Evolutionary conservation across 2,888 invertebrate genomes (phyloP), one percentile per base, ranked within the genome.

Genomic region (Trichopoda pennipes): DNA sequence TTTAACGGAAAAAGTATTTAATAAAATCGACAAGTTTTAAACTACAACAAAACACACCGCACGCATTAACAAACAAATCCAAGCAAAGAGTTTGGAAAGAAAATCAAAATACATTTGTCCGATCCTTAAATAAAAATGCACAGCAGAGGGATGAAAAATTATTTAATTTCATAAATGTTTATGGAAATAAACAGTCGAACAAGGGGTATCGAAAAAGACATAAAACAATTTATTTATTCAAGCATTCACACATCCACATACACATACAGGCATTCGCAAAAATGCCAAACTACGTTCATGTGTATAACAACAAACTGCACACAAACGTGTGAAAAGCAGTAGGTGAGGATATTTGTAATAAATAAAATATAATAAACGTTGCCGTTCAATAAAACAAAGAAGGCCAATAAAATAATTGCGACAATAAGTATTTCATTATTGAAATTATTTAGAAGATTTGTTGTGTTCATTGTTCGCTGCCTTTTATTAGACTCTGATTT

Each of bases 371-470:
- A 79, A 47, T 68, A 85, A 84, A 84, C 69, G 84, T 85, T 83
- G 86, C 85, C 86, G 86, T 85, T 75, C 66, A 66, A 68, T 73
- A 44, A 32, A 28, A 75, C 61, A 79, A 56, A 81, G 82, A 79
- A 89, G 88, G 89, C 89, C 88, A 89, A 90, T 90, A 85, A 91
- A 91, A 91, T 91, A 91, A 91, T 91, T 91, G 91, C 88, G 89
- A 90, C 91, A 90, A 91, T 91, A 91, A 91, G 91, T 90, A 88
- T 89, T 90, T 90, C 90, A 91, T 91, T 91, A 91, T 90, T 89
- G 86, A 85, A 83, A 87, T 82, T 49, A 70, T 49, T 70, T 82
- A 73, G 77, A 68, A 69, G 64, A 63, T 68, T 80, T 63, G 58
- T 66, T 79, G n/a, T n/a, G n/a, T 16, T 78, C 63, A 32, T 66